A percentile compares a stretch with the other conserved stretches of the same genome.
These are phyloP conservation scores for Aleiodes testaceus DNA, from an alignment of 2,888 invertebrate species.

Conservation along the genomic window DNA sequence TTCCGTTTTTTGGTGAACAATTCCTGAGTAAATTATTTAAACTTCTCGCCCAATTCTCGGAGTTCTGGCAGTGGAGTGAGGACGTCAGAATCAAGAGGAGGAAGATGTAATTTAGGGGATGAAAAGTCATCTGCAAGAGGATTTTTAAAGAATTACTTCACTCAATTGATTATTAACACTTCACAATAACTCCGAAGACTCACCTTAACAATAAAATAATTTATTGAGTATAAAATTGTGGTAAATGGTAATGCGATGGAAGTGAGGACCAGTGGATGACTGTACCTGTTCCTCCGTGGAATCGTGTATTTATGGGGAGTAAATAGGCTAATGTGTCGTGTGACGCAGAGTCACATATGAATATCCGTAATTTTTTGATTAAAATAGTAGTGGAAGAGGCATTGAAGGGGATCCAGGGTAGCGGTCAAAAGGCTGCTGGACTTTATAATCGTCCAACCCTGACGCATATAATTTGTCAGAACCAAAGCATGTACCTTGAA, in stretches of 20 bases:
- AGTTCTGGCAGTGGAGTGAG: neutral
- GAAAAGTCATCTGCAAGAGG: conserved; percentile 22
- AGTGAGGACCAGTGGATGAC: conserved; percentile 33
- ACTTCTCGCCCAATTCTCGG: conserved; percentile 53
- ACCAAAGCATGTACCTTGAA: conserved; percentile 26
- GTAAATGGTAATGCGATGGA: neutral
- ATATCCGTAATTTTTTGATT: conserved; percentile 9
- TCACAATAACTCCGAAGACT: too few species aligned
- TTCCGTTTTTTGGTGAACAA: conserved; percentile 57
- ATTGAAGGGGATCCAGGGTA: conserved; percentile 64
- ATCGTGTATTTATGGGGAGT: conserved; percentile 62
- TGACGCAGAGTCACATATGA: conserved; percentile 51
- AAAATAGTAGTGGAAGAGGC: conserved; percentile 48
- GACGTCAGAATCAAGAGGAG: neutral
- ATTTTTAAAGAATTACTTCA: neutral
- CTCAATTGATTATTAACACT: too few species aligned
- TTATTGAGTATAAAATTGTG: too few species aligned
- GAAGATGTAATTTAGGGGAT: neutral
- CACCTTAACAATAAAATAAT: too few species aligned
- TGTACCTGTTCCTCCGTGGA: conserved; percentile 42
- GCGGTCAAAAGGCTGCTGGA: conserved; percentile 64
- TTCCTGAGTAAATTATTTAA: conserved; percentile 58
- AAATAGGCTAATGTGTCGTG: conserved; percentile 63
- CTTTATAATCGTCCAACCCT: conserved; percentile 65
- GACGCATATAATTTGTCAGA: conserved; percentile 53